These are phyloP conservation scores for Panthera uncia DNA, from an alignment of 2,113 vertebrate species.

Conservation along the genomic window DNA sequence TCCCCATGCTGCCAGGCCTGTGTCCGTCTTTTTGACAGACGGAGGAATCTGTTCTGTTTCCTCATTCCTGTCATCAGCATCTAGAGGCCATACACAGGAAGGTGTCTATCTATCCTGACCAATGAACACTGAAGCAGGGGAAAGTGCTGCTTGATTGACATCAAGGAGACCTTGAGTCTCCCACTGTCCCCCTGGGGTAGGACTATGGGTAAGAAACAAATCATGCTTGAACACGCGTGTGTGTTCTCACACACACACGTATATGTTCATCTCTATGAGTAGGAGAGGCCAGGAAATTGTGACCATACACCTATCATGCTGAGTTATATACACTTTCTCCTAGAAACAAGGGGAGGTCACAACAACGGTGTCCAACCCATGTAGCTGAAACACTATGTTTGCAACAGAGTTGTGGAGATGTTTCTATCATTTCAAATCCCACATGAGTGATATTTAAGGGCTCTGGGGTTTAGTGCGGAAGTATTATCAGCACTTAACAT, in stretches of 20 bases:
- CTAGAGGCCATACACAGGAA: background rate
- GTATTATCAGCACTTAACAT: background rate
- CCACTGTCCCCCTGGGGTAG: background rate
- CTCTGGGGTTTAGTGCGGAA: background rate
- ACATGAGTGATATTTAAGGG: background rate
- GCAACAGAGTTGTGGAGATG: background rate
- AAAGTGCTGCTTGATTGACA: background rate
- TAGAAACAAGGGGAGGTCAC: background rate
- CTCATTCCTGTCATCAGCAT: background rate
- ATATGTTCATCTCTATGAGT: background rate
- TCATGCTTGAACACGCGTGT: accelerated
- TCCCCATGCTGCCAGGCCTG: background rate
- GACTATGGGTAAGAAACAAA: background rate
- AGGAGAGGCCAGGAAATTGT: background rate
- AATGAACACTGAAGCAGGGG: background rate
- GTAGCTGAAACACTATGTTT: background rate
- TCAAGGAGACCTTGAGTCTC: background rate
- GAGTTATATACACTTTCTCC: background rate
- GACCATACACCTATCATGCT: background rate
- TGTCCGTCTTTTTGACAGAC: background rate
- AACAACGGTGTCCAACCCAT: background rate
- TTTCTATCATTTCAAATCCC: background rate
- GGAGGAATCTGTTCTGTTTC: background rate
- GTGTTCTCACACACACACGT: background rate
- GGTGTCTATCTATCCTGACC: background rate